Evolutionary conservation across 2,113 vertebrate species (phyloP).

Genomic region (Stercorarius parasiticus): DNA sequence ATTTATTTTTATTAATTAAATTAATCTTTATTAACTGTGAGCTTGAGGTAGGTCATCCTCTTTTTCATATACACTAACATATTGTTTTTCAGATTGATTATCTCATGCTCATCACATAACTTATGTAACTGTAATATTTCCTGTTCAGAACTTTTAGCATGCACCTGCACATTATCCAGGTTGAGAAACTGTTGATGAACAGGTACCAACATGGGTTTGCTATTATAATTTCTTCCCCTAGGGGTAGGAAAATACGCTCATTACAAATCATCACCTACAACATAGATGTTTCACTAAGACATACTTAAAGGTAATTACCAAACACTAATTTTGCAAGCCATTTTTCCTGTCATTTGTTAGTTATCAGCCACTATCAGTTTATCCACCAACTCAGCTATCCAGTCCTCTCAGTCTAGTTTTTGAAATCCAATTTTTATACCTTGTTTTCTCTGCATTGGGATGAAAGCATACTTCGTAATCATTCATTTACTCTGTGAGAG

Average conservation of each 20-base stretch:
- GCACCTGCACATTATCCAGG: not conserved
- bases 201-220: not conserved
- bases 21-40: not conserved
- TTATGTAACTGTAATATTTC: not conserved
- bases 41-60: not conserved
- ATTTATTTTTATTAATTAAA: not conserved
- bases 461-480: not conserved
- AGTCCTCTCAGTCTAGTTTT: not conserved
- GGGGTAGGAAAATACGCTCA: not conserved
- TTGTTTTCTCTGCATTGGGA: not conserved
- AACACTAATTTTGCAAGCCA: not conserved
- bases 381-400: not conserved
- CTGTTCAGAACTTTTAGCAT: not conserved
- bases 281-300: not conserved
- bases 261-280: not conserved
- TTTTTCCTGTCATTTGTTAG: not conserved
- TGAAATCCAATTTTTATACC: not conserved
- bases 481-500: not conserved
- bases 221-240: not conserved
- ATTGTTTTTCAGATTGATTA: not conserved
- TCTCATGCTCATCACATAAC: not conserved
- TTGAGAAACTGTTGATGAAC: not conserved
- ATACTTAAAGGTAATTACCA: not conserved
- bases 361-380: not conserved
- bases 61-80: not conserved